Conservation (phyloP, 2,888 invertebrate genomes). For the Ichneumoninae sp. region DNA sequence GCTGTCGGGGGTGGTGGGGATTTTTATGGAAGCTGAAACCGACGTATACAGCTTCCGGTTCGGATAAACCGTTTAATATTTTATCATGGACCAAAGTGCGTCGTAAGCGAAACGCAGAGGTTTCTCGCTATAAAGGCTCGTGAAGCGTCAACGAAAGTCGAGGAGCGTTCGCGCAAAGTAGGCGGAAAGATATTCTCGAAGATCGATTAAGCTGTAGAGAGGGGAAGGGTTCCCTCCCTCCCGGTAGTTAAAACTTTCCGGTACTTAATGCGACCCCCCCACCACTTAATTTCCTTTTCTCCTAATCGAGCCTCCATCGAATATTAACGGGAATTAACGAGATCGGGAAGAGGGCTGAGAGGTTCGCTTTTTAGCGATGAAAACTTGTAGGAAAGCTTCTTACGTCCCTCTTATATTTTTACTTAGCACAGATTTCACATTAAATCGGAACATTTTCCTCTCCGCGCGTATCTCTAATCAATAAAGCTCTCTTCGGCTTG, state of each 20-base stretch:
- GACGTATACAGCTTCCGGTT: conserved; percentile 3
- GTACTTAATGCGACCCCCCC: background rate
- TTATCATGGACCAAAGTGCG: conserved; percentile 21
- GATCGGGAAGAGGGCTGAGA: conserved; percentile 19
- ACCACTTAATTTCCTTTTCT: conserved; percentile 52
- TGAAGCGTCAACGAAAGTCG: background rate
- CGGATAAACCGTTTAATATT: conserved; percentile 35
- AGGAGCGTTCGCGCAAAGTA: conserved; percentile 22
- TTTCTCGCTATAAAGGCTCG: conserved; percentile 4
- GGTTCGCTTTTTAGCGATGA: conserved; percentile 43
- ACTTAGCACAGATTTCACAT: background rate
- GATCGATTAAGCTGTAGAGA: conserved; percentile 50
- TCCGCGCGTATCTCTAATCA: background rate
- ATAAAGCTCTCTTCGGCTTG: background rate
- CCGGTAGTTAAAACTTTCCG: conserved; percentile 13
- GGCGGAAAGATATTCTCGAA: conserved; percentile 3
- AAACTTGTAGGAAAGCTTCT: conserved; percentile 36
- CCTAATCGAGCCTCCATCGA: conserved; percentile 12
- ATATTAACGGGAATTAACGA: conserved; percentile 30
- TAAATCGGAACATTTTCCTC: background rate
- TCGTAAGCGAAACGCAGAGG: conserved; percentile 33
- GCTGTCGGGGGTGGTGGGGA: conserved; percentile 7
- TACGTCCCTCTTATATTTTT: conserved; percentile 10
- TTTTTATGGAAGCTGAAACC: conserved; percentile 45
- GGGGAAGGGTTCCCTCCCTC: conserved; percentile 24